These are phyloP conservation scores for Porites australiensis DNA, from an alignment of 64 coral and sea anemone species.

Conservation along the genomic window DNA sequence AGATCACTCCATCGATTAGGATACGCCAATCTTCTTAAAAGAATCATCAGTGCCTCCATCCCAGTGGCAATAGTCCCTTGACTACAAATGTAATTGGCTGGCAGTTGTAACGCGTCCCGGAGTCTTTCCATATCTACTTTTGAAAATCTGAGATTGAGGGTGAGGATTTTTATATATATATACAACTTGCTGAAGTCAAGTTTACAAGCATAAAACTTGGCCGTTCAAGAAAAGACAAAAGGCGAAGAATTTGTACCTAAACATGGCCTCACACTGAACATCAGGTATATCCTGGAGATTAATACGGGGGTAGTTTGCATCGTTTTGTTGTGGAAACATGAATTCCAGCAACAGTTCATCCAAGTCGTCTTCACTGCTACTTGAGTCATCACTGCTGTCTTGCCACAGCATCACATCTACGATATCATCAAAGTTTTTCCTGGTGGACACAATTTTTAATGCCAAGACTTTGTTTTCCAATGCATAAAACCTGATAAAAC, in stretches of 20 bases:
- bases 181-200: too few relatives aligned
- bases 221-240: slow-evolving; percentile 50
- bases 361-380: slow-evolving; percentile 17
- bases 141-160: slow-evolving; percentile 57
- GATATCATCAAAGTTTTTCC: slow-evolving; percentile 61
- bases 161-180: slow-evolving; percentile 33
- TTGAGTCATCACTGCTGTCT: slow-evolving; percentile 41
- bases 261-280: slow-evolving; percentile 1
- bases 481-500: slow-evolving; percentile 71
- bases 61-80: slow-evolving; percentile 55
- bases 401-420: slow-evolving; percentile 55
- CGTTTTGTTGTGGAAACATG: too few relatives aligned
- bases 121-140: slow-evolving; percentile 71
- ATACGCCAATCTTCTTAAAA: slow-evolving; percentile 52
- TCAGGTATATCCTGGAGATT: slow-evolving; percentile 40
- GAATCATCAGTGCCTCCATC: slow-evolving; percentile 68
- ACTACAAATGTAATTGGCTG: slow-evolving; percentile 49
- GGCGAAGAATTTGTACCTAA: slow-evolving; percentile 32
- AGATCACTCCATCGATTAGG: slow-evolving; percentile 78
- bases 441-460: too few relatives aligned
- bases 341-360: neutral
- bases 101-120: slow-evolving; percentile 20
- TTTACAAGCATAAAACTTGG: too few relatives aligned
- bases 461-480: slow-evolving; percentile 49
- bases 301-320: neutral